These are phyloP conservation scores for Protobothrops flavoviridis DNA, from an alignment of 2,113 vertebrate genomes.

Conservation along the genomic window DNA sequence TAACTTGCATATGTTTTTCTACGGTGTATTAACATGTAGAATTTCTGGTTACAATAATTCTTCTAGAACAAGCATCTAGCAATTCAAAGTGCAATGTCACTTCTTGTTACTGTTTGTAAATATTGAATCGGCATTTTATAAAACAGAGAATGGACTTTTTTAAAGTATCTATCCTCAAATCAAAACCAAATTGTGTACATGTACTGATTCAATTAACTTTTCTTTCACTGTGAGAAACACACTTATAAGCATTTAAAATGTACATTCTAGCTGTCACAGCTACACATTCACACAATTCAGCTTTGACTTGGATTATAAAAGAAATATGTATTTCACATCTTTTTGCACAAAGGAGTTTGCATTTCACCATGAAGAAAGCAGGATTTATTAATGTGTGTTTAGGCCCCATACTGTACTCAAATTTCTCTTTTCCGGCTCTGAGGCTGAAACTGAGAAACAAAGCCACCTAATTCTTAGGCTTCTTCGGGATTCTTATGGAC, in stretches of 20 bases:
- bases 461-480: not conserved
- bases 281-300: not conserved
- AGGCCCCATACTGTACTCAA: not conserved
- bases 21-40: not conserved
- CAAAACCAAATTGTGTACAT: slow-evolving; percentile 3
- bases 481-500: not conserved
- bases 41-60: slow-evolving; percentile 52
- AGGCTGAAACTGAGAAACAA: not conserved
- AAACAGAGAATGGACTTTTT: slow-evolving; percentile 32
- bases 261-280: not conserved
- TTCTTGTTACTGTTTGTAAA: slow-evolving; percentile 58
- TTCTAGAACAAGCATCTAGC: slow-evolving; percentile 48
- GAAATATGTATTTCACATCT: not conserved
- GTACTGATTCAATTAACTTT: not conserved
- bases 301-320: not conserved
- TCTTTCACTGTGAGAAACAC: not conserved
- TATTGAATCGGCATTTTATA: slow-evolving; percentile 53
- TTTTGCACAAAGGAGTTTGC: not conserved
- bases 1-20: not conserved
- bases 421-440: not conserved
- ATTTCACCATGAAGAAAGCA: not conserved
- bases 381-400: not conserved
- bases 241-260: slow-evolving; percentile 7
- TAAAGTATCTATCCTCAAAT: slow-evolving; percentile 22
- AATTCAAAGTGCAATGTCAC: slow-evolving; percentile 50